Base-by-base conservation (phyloP, 2,797 vertebrate genomes). In the Astyanax mexicanus region DNA sequence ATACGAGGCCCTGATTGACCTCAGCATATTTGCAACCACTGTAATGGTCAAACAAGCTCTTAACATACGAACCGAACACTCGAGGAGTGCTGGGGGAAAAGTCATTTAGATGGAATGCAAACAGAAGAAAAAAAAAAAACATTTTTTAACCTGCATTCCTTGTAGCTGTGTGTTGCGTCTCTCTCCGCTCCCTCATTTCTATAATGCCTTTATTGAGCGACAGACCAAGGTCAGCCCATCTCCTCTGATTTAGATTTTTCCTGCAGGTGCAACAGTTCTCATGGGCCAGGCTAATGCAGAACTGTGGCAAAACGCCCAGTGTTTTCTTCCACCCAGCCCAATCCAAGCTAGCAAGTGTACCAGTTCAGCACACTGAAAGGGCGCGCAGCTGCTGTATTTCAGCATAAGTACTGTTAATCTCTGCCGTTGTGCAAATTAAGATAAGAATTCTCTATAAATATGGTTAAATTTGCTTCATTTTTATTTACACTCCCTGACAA, bases 221-320 rank as follows among this genome's bases (percentile, higher is more conserved):
- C 47, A 38, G 38, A 37, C 27, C 70, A 81, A 79, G 74, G 80
- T 67, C 77, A 82, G 13, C 11, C 57, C 54, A 32, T 57, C 8
- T 13, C 23, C 62, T 58, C 37, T 12, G 38, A 79, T 74, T 77
- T 19, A 73, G 52, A 64, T 32, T 12, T 58, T 64, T 9, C 58
- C 64, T 74, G 23, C 61, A 44, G 61, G 47, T 71, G 52, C 32
- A 70, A 60, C 44, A 71, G 62, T 35, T 54, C 67, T 44, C 23
- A 47, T 17, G 15, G 11, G 64, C 25, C 0, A 35, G 35, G 38
- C 15, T 67, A 62, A 71, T 47, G 64, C 21, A 54, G 69, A 72
- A 70, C 64, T 58, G 71, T 77, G 78, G 73, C 32, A 1, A 74
- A 87, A 82, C 6, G 13, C 54, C 25, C 25, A 27, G 25, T 25